These are phyloP conservation scores for Pteronura brasiliensis DNA, from an alignment of 2,113 vertebrate genomes.

Conservation along the genomic window DNA sequence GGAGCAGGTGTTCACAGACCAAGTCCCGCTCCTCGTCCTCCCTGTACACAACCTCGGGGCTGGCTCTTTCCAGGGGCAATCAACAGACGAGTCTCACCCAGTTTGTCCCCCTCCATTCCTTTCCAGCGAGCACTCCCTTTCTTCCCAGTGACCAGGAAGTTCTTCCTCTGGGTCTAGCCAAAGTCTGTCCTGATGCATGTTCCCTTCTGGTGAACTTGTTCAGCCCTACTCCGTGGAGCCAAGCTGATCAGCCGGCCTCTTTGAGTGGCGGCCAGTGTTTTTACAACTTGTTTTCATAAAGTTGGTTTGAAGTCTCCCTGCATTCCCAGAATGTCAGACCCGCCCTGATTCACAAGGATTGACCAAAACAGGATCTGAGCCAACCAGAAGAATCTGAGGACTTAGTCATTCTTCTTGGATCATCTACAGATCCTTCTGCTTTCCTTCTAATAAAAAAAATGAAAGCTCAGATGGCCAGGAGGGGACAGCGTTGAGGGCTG, in stretches of 20 bases:
- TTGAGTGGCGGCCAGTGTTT: slow-evolving; percentile 48
- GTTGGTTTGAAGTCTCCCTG: slow-evolving; percentile 66
- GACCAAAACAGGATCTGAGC: slow-evolving; percentile 66
- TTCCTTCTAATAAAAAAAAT: not conserved
- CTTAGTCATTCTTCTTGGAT: slow-evolving; percentile 63
- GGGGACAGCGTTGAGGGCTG: not conserved
- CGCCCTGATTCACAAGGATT: slow-evolving; percentile 68
- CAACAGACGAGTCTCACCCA: not conserved
- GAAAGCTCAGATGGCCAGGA: not conserved
- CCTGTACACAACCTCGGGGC: not conserved
- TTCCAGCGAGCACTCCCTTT: not conserved
- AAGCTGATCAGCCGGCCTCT: not conserved
- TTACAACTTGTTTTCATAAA: slow-evolving; percentile 76
- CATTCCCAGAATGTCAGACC: slow-evolving; percentile 73
- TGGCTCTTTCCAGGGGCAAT: not conserved
- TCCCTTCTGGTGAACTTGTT: slow-evolving; percentile 42
- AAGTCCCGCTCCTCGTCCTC: not conserved
- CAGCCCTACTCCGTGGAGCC: not conserved
- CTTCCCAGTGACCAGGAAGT: not conserved
- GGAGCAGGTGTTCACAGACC: not conserved
- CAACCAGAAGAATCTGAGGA: slow-evolving; percentile 40
- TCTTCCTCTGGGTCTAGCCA: slow-evolving; percentile 45
- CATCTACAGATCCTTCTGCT: not conserved
- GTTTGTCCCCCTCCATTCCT: not conserved
- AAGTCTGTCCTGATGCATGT: slow-evolving; percentile 5